Percentiles rank a stretch among this genome's conserved stretches.
These are phyloP conservation scores for Lutraria rhynchaena DNA, from an alignment of 1,140 invertebrate genomes.

Conservation along the genomic window DNA sequence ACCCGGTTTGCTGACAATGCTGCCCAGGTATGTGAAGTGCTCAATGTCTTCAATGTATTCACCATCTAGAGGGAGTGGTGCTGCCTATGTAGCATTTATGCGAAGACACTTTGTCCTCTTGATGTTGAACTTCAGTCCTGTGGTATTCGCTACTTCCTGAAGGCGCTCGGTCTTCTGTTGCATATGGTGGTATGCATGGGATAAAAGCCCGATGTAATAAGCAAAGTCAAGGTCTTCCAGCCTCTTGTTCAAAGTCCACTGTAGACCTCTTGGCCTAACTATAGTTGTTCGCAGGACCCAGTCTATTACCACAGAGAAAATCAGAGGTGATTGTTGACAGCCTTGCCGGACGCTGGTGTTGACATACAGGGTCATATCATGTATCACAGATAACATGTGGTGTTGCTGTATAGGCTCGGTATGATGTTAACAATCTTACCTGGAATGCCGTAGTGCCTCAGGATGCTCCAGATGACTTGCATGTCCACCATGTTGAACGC, in stretches of 20 bases:
- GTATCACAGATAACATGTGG: no score
- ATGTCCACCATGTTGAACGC: constrained; percentile 72
- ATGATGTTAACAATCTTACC: constrained; percentile 60
- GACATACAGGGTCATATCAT: no score
- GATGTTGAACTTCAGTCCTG: constrained; percentile 37
- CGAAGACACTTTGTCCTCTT: constrained; percentile 41
- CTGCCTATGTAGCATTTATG: no score
- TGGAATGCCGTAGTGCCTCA: constrained; percentile 62
- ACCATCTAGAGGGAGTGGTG: constrained; percentile 18
- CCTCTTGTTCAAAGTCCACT: constrained; percentile 37
- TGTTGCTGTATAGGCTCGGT: no score
- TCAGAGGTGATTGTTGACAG: constrained; percentile 46
- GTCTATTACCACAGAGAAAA: constrained; percentile 56
- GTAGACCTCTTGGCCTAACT: constrained; percentile 41
- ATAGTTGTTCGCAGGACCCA: constrained; percentile 26
- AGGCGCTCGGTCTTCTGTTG: constrained; percentile 16
- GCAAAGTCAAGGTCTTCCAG: constrained; percentile 56
- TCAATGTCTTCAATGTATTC: constrained; percentile 40
- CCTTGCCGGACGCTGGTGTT: constrained; percentile 55
- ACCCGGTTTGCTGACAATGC: constrained; percentile 22
- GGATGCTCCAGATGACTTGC: constrained; percentile 63
- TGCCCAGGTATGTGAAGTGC: constrained; percentile 43
- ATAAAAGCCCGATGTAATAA: constrained; percentile 50
- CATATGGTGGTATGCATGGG: constrained; percentile 1
- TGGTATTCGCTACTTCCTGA: neutral